These are phyloP conservation scores for Halcyon malimbica DNA, from an alignment of 2,113 vertebrate genomes.

Conservation along the genomic window DNA sequence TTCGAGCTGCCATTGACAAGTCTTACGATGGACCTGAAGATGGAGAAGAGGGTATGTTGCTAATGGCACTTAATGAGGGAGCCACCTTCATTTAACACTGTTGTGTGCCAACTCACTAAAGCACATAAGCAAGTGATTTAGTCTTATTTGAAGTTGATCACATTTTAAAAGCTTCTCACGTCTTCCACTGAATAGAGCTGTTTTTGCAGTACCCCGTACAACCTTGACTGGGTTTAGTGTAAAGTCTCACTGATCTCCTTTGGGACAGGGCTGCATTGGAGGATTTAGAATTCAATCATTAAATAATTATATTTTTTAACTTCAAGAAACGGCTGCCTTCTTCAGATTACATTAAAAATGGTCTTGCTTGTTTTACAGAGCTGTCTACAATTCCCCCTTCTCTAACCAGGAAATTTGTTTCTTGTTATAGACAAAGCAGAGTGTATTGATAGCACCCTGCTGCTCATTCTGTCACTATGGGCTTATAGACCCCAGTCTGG, in stretches of 20 bases:
- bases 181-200: neutral
- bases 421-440: conserved; percentile 39
- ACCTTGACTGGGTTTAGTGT: conserved; percentile 11
- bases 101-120: neutral
- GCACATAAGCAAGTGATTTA: neutral
- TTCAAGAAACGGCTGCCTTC: conserved; percentile 45
- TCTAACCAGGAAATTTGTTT: conserved; percentile 37
- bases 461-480: conserved; percentile 4
- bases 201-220: conserved; percentile 3
- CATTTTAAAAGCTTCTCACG: neutral
- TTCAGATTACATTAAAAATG: conserved; percentile 61
- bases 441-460: conserved; percentile 34
- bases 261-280: neutral
- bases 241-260: conserved; percentile 43
- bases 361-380: conserved; percentile 47
- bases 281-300: conserved; percentile 56
- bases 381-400: conserved; percentile 18
- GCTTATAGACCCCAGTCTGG: neutral
- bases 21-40: conserved; percentile 95
- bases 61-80: neutral
- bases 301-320: conserved; percentile 60
- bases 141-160: neutral
- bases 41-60: conserved; percentile 84
- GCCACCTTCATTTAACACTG: neutral
- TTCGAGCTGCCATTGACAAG: conserved; percentile 97